These are phyloP conservation scores for Brachymystax lenok DNA, from an alignment of 2,797 vertebrate genomes.

Conservation along the genomic window DNA sequence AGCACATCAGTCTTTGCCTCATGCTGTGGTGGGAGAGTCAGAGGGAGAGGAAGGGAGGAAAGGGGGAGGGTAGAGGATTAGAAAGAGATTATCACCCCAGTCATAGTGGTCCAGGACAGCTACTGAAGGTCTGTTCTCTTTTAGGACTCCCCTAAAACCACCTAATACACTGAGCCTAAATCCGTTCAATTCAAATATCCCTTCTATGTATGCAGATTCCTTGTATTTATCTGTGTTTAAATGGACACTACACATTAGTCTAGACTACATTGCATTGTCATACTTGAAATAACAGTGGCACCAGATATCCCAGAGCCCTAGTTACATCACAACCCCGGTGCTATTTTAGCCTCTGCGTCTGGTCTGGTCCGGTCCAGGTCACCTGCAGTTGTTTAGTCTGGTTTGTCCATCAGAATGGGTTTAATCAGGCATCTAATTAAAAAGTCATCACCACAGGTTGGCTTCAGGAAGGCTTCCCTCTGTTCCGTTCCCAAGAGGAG, in stretches of 20 bases:
- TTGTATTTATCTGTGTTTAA: too few relatives aligned
- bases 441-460: constrained; percentile 13
- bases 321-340: constrained; percentile 10
- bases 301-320: constrained; percentile 8
- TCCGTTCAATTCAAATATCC: neutral
- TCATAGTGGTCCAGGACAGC: neutral
- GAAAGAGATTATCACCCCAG: neutral
- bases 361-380: neutral
- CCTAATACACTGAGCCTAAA: neutral
- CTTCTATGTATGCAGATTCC: neutral
- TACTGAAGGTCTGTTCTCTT: neutral
- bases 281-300: neutral
- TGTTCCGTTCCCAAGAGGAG: constrained; percentile 10
- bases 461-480: constrained; percentile 28
- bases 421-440: constrained; percentile 27
- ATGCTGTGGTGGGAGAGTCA: neutral
- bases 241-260: too few relatives aligned
- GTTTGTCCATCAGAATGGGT: constrained; percentile 22
- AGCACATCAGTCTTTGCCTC: too few relatives aligned
- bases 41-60: too few relatives aligned
- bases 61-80: neutral
- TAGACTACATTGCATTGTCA: too few relatives aligned
- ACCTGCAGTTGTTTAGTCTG: constrained; percentile 5
- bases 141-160: neutral
- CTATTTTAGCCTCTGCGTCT: neutral